Evolutionary conservation across 2,888 invertebrate genomes (phyloP).

Genomic region (Diaperis boleti): DNA sequence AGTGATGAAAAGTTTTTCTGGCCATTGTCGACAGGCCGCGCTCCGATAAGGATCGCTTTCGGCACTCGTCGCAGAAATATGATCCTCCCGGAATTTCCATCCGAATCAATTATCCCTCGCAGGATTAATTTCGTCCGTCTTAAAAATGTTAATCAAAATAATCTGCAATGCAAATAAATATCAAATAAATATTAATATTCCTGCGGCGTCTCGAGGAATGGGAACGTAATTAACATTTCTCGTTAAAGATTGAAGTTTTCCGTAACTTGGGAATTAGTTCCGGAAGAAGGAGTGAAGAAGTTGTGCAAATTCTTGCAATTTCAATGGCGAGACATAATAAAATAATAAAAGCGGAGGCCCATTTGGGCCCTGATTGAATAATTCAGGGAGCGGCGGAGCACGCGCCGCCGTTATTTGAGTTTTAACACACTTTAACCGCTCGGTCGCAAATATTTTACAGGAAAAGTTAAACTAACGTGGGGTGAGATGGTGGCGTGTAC

Average conservation of each 20-base stretch:
- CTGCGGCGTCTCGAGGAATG: conserved; percentile 39
- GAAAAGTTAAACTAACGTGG: conserved; percentile 50
- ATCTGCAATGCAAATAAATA: conserved; percentile 46
- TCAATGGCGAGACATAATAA: conserved; percentile 58
- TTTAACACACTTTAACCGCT: conserved; percentile 56
- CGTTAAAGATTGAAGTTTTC: conserved; percentile 55
- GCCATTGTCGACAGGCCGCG: conserved; percentile 5
- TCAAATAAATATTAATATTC: conserved; percentile 50
- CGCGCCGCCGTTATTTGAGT: conserved; percentile 56
- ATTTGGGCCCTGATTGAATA: conserved; percentile 57
- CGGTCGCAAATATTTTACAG: conserved; percentile 45
- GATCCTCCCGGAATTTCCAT: background rate
- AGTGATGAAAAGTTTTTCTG: conserved; percentile 1
- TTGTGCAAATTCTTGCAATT: conserved; percentile 54
- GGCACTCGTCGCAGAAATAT: conserved; percentile 1
- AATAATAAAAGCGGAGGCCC: conserved; percentile 58
- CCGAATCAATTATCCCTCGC: conserved; percentile 24
- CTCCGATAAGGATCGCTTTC: conserved; percentile 1
- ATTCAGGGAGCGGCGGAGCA: conserved; percentile 55
- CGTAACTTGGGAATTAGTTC: conserved; percentile 56
- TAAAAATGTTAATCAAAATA: conserved; percentile 37
- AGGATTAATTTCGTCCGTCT: conserved; percentile 20
- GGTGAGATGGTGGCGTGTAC: conserved; percentile 38
- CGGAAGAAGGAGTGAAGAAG: conserved; percentile 52
- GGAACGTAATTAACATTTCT: conserved; percentile 55